phyloP scores from a whole-genome alignment of 2,113 vertebrate species.

The Psilopsiagon aurifrons region DNA sequence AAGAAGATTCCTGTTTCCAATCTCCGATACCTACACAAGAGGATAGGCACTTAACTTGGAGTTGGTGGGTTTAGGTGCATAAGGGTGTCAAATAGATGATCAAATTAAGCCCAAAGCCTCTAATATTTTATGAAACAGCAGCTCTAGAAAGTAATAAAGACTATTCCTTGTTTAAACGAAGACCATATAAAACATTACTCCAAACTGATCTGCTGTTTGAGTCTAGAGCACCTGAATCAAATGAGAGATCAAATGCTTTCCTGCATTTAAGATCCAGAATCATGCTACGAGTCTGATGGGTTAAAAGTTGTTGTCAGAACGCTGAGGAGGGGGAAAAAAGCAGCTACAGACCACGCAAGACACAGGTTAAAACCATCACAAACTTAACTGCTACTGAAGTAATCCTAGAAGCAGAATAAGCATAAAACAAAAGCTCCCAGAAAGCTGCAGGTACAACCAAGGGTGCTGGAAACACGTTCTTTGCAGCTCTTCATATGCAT shows the following conservation, averaged over 20 bases:
- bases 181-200: background rate
- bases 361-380: background rate
- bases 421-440: background rate
- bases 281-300: too few relatives aligned
- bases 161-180: background rate
- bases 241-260: background rate
- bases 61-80: background rate
- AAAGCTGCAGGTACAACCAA: background rate
- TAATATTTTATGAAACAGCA: background rate
- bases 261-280: background rate
- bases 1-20: background rate
- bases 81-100: background rate
- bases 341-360: background rate
- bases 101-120: background rate
- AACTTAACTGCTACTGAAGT: background rate
- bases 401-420: background rate
- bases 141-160: background rate
- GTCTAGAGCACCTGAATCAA: background rate
- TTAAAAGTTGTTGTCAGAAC: background rate
- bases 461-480: background rate
- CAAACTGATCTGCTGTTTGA: background rate
- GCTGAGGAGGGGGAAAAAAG: background rate
- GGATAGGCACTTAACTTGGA: background rate
- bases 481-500: background rate
- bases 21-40: accelerated